Base-by-base conservation (phyloP, 2,888 invertebrate genomes). In the Tigriopus californicus region DNA sequence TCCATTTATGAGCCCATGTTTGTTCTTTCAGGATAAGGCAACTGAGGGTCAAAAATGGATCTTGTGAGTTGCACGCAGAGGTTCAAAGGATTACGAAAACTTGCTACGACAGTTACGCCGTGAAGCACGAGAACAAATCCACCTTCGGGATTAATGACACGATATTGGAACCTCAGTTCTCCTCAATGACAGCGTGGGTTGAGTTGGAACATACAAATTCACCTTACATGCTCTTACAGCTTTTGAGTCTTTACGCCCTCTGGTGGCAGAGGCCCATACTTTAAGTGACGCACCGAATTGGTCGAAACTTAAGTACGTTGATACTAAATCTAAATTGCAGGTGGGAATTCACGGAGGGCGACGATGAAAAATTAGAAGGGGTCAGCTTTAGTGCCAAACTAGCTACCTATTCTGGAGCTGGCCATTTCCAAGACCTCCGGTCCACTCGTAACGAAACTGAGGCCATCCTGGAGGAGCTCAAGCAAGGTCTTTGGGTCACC, bases 11-110 rank as follows among this genome's bases (percentile, higher is more conserved):
- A n/a, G n/a, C n/a, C n/a, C n/a, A n/a, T n/a, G n/a, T 33, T 33
- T 33, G 8, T 8, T 33, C 33, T 8, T 8, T 33, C 33, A 33
- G 33, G 33, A 33, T 33, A 33, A 33, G 33, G 6, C 65, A 70
- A 65, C 67, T 78, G 2, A 72, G 76, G 63, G 79, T 80, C 0
- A 67, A 68, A 6, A 76, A 76, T 62, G 73, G 79, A 66, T 79
- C 80, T 4, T 84, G 83, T 66, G 68, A 70, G 40, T 76, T 83
- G 1, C 79, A 80, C 62, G 73, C 74, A 18, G 76, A 78, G 61
- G 83, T 83, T 66, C 70, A 73, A 51, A 69, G 75, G 58, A 75
- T 78, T 61, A 82, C 82, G 65, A 68, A 71, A 40, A 71, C 72
- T 46, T 84, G 83, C 66, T 83, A 75, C 66, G 76, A 74, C 13